A percentile compares a stretch with the other conserved stretches of the same genome.
Conservation (phyloP, 2,797 vertebrate genomes). For the Meriones psammophilus region DNA sequence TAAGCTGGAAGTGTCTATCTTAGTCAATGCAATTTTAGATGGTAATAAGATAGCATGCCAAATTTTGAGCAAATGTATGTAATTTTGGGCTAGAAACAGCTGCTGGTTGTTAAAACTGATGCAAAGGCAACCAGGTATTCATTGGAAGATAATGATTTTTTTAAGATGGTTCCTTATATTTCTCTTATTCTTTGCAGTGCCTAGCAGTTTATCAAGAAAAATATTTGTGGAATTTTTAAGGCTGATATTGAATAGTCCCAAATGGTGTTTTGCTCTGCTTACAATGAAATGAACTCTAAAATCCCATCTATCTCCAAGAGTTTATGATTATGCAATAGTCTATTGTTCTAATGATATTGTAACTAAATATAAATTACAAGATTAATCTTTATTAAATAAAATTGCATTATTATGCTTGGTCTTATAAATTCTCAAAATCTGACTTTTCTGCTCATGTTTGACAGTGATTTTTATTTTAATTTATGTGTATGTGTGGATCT, state of each 20-base stretch:
- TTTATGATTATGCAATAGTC: neutral
- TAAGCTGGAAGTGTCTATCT: conserved; percentile 2
- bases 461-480: neutral
- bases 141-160: neutral
- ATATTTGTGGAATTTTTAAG: conserved; percentile 6
- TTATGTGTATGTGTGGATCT: neutral
- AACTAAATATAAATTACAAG: neutral
- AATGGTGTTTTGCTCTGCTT: neutral
- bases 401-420: neutral
- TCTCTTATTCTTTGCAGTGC: neutral
- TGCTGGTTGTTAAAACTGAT: neutral
- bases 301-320: neutral
- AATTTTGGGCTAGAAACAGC: neutral
- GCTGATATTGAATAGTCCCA: neutral
- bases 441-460: neutral
- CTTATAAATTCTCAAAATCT: neutral
- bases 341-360: conserved; percentile 28
- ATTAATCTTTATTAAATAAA: neutral
- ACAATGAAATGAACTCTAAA: conserved; percentile 8
- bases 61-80: neutral
- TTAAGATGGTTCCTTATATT: neutral
- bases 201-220: conserved; percentile 7
- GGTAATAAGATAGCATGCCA: neutral
- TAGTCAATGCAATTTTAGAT: neutral
- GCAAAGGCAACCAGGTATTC: neutral